Evolutionary conservation across 2,113 vertebrate genomes (phyloP), one percentile per base, ranked within the genome.

Genomic region (Pterocles orientalis): DNA sequence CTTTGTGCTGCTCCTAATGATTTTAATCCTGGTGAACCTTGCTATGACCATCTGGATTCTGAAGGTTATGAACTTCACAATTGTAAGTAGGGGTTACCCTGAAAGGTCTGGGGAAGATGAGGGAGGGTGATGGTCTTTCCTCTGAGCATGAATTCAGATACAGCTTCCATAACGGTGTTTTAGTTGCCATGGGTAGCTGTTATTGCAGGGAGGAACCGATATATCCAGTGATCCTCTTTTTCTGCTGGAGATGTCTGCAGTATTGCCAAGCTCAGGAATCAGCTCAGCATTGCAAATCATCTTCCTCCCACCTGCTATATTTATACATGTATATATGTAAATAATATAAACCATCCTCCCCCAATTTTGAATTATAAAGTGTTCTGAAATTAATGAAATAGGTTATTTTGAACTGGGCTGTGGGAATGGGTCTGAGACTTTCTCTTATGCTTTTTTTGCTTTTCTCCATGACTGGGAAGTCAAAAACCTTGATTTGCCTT

Each of bases 1-100:
- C 98, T 99, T 99, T 92, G 99, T 99, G 86, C 98, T 99, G 84
- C 98, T 99, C 91, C 98, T 99, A 94, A 99, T 99, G 99, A 99
- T 99, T 98, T 98, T 99, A 96, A 99, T 99, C 96, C 98, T 99
- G 97, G 98, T 99, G 98, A 99, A 99, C 98, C 98, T 99, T 97
- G 99, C 99, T 50, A 98, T 99, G 97, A 99, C 99, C 97, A 99
- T 99, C 98, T 99, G 99, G 99, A 99, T 99, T 98, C 99, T 99
- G 97, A 99, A 99, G 97, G 99, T 99, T 98, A 99, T 99, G 99
- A 99, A 99, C 98, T 99, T 99, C 98, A 99, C 99, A 97, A 99
- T 99, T 94, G 99, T 99, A 99, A 99, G 99, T 99, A 95, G 24
- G 86, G 91, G 95, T 84, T 85, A 72, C 57, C 66, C 48, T 95